These are phyloP conservation scores for Gastrophysa polygoni DNA, from an alignment of 2,888 invertebrate genomes.

Conservation along the genomic window DNA sequence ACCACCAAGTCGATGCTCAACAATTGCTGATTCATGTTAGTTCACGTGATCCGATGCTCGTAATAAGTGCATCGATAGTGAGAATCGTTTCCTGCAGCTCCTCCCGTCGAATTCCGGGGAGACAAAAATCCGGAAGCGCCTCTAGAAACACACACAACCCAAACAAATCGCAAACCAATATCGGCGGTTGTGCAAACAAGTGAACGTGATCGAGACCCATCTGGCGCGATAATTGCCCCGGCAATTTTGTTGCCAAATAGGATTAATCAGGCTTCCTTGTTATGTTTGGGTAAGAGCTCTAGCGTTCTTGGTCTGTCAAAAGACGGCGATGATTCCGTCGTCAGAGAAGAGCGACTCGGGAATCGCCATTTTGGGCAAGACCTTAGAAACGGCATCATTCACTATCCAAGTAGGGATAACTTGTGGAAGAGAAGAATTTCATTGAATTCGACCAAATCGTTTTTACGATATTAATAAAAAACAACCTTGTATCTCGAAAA, in stretches of 20 bases:
- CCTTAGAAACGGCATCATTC: too few species aligned
- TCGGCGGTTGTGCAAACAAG: constrained; percentile 32
- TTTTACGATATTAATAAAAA: too few species aligned
- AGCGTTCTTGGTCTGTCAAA: constrained; percentile 4
- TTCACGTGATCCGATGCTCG: too few species aligned
- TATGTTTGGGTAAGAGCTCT: constrained; percentile 40
- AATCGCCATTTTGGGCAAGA: too few species aligned
- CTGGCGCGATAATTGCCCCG: constrained; percentile 39
- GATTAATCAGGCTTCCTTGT: constrained; percentile 49
- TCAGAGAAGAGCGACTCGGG: neutral
- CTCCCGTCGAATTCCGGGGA: neutral
- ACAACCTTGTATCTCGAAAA: too few species aligned
- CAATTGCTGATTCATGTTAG: too few species aligned
- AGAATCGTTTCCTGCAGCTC: neutral
- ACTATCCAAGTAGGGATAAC: too few species aligned
- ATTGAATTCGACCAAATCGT: too few species aligned
- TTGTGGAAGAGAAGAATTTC: too few species aligned
- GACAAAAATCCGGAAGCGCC: constrained; percentile 6
- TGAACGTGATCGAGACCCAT: constrained; percentile 36
- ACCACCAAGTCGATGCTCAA: too few species aligned
- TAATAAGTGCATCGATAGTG: too few species aligned
- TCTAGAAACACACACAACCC: constrained; percentile 12
- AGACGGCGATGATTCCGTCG: too few species aligned
- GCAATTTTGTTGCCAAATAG: constrained; percentile 52
- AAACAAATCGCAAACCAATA: constrained; percentile 38